phyloP scores from a whole-genome alignment of 2,797 vertebrate species.

The Syndactyla subalaris region DNA sequence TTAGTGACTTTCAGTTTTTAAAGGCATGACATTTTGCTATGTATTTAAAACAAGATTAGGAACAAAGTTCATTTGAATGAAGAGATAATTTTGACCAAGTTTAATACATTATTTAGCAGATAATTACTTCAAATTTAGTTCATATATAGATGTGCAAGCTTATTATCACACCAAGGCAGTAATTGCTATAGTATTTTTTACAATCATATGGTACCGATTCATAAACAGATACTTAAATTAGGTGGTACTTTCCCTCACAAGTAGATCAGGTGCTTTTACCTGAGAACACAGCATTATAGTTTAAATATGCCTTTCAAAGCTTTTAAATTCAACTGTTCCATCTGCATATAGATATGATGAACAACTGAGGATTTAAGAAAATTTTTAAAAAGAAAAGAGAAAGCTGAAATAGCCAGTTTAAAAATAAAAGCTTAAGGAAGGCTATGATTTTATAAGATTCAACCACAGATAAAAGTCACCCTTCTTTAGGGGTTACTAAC shows the following conservation, averaged over 20 bases:
- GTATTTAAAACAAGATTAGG: background rate
- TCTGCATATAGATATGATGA: background rate
- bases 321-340: background rate
- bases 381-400: background rate
- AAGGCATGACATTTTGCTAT: background rate
- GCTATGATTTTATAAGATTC: background rate
- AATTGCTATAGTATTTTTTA: background rate
- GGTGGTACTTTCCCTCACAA: background rate
- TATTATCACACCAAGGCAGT: background rate
- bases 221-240: background rate
- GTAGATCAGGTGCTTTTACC: background rate
- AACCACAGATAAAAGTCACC: background rate
- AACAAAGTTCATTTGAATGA: background rate
- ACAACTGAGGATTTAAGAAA: background rate
- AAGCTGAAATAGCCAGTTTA: background rate
- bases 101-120: constrained; percentile 26
- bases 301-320: background rate
- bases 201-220: background rate
- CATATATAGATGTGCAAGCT: background rate
- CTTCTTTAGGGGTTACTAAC: background rate
- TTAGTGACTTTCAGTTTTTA: background rate
- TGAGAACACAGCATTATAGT: background rate
- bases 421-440: background rate
- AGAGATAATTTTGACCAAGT: background rate
- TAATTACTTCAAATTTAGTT: constrained; percentile 7